Percentiles rank a stretch among this genome's conserved stretches.
These are phyloP conservation scores for Ricordea florida DNA, from an alignment of 92 coral and sea anemone genomes.

Conservation along the genomic window DNA sequence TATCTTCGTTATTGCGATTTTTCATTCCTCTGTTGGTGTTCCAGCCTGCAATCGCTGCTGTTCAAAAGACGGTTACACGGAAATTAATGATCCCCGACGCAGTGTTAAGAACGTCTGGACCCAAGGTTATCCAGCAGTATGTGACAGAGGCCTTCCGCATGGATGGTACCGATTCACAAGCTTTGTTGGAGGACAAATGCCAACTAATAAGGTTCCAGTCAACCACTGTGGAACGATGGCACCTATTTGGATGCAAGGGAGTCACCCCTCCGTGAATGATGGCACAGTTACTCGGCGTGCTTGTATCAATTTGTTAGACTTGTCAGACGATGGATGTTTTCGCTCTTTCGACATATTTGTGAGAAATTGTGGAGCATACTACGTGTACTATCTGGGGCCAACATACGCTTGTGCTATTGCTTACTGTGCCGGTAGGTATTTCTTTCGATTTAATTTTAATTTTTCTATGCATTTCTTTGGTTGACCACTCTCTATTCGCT, in stretches of 20 bases:
- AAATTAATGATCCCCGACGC: too few relatives aligned
- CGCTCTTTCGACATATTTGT: not conserved
- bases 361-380: not conserved
- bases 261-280: constrained; percentile 17
- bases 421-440: constrained; percentile 8
- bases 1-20: too few relatives aligned
- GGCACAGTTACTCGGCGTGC: not conserved
- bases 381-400: not conserved
- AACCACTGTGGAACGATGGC: constrained; percentile 41
- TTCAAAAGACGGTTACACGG: too few relatives aligned
- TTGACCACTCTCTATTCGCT: too few relatives aligned
- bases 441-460: too few relatives aligned
- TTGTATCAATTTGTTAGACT: not conserved
- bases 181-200: constrained; percentile 39
- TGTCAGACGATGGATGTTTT: not conserved
- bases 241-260: constrained; percentile 36
- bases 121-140: constrained; percentile 18
- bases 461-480: too few relatives aligned
- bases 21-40: too few relatives aligned
- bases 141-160: constrained; percentile 5
- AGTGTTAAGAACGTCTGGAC: too few relatives aligned
- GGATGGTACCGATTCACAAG: constrained; percentile 51
- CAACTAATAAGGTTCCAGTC: not conserved
- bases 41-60: too few relatives aligned
- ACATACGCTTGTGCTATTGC: not conserved